Base-by-base conservation (phyloP, 2,113 vertebrate species). In the Rafetus swinhoei region DNA sequence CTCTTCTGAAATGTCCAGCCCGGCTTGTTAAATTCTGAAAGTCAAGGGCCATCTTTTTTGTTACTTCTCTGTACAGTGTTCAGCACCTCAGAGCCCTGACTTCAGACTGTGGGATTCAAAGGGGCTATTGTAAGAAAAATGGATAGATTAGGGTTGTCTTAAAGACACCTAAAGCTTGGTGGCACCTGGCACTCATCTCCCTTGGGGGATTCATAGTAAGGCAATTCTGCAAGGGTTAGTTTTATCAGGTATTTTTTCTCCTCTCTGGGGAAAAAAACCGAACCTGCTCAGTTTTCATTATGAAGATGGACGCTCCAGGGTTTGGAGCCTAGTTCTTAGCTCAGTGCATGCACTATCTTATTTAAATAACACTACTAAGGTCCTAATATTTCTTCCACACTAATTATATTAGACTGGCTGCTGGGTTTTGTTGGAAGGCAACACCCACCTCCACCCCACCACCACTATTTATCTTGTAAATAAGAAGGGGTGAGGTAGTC, bases 201-300 rank as follows among this genome's bases (percentile, higher is more conserved):
- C 35, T 59, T 74, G 14, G 27, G 50, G 84, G 89, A 95, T 84
- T 85, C 87, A 79, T 1, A 91, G 76, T 0, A 5, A 88, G 53
- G 89, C 84, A 93, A 80, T 32, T 95, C 86, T 91, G 57, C 77
- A 95, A 92, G 91, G 39, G 39, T 90, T 86, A 81, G 77, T 90
- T 94, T 95, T 82, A 62, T 32, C 13, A 0, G 45, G n/a, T 74
- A 80, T 94, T 96, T 94, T 86, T 62, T 57, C 21, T 65, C 76
- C 92, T 84, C 39, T 95, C 96, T 88, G 56, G 92, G 84, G 93
- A 94, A 25, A 59, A 24, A 57, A 24, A 59, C 22, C 25, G 89
- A 35, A 0, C 15, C 77, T 90, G 25, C 11, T 92, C 76, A 96
- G 90, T 93, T 97, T 96, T 97, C 62, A 69, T 32, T 69, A n/a